Evolutionary conservation across 2,797 vertebrate genomes (phyloP), one percentile per base, ranked within the genome.

Genomic region (Scolopax rusticola): DNA sequence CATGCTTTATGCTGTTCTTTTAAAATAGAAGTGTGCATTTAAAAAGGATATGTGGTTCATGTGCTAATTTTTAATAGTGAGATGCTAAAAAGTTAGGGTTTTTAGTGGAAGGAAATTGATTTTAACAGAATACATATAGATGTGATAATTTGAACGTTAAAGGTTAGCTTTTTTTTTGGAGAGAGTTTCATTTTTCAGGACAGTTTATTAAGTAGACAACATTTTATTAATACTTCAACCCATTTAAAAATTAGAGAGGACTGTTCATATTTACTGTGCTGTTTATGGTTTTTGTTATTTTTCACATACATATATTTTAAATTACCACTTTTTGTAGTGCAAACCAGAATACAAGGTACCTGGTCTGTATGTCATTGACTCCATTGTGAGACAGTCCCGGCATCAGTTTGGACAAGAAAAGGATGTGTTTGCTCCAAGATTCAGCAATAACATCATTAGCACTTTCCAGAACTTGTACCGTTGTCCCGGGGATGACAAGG

Each of bases 341-440:
- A 99, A 99, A 97, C 99, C 99, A 75, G 99, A 99, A 97, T 99
- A 99, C 98, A 99, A 99, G 97, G 99, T 99, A 70, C 99, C 99
- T 16, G 99, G 99, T 70, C 98, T 99, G 70, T 99, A 99, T 86
- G 99, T 99, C 89, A 98, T 99, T 94, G 99, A 99, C 97, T 99
- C 99, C 28, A 99, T 99, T 83, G 99, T 99, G 93, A 99, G 99
- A 87, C 99, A 99, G 97, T 99, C 99, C 9, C 98, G 99, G 43
- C 99, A 99, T 98, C 99, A 99, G 97, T 99, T 99, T 98, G 99
- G 99, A 85, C 99, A 99, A 95, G 99, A 99, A 95, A 99, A 99
- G 96, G 99, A 99, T 92, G 99, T 99, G 23, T 99, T 99, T 97
- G 99, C 99, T 1, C 99, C 99, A 30, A 99, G 99, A 92, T 99